Conservation (phyloP, 2,888 invertebrate species). For the Andricus quercusramuli region DNA sequence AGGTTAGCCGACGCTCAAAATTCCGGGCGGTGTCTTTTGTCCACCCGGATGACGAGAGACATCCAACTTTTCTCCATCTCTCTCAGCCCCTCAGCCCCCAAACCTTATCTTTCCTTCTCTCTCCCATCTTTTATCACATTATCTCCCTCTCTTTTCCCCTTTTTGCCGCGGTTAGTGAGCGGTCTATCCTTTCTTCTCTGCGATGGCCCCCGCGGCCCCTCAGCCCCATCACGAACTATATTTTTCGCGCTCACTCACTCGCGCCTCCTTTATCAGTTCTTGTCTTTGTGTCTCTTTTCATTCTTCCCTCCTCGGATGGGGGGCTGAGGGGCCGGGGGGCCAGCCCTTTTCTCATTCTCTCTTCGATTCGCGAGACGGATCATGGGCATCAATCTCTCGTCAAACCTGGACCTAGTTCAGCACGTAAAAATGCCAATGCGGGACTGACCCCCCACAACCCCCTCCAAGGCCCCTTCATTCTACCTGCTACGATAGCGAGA, state of each 20-base stretch:
- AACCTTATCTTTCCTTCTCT: slow-evolving; percentile 48
- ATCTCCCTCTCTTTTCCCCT: slow-evolving; percentile 40
- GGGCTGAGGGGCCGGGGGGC: neutral
- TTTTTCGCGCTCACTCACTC: slow-evolving; percentile 40
- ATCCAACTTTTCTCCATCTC: slow-evolving; percentile 63
- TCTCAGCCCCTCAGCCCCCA: slow-evolving; percentile 37
- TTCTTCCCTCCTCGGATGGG: slow-evolving; percentile 32
- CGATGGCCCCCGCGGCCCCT: slow-evolving; percentile 27
- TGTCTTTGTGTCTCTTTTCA: slow-evolving; percentile 44
- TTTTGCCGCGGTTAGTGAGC: slow-evolving; percentile 49
- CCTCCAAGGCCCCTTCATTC: neutral
- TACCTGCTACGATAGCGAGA: neutral
- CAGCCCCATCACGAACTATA: slow-evolving; percentile 9
- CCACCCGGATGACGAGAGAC: slow-evolving; percentile 61
- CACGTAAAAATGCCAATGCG: slow-evolving; percentile 71
- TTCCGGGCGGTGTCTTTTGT: slow-evolving; percentile 78
- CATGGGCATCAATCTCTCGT: slow-evolving; percentile 77
- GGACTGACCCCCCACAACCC: slow-evolving; percentile 5
- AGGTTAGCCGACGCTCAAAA: slow-evolving; percentile 75
- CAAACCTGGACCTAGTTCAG: slow-evolving; percentile 74
- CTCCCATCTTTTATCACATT: slow-evolving; percentile 41
- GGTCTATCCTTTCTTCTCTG: slow-evolving; percentile 45
- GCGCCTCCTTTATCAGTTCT: slow-evolving; percentile 43
- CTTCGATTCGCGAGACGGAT: slow-evolving; percentile 48
- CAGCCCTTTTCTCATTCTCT: slow-evolving; percentile 7